phyloP scores from a whole-genome alignment of 2,113 vertebrate genomes.

The Phalacrocorax carbo region DNA sequence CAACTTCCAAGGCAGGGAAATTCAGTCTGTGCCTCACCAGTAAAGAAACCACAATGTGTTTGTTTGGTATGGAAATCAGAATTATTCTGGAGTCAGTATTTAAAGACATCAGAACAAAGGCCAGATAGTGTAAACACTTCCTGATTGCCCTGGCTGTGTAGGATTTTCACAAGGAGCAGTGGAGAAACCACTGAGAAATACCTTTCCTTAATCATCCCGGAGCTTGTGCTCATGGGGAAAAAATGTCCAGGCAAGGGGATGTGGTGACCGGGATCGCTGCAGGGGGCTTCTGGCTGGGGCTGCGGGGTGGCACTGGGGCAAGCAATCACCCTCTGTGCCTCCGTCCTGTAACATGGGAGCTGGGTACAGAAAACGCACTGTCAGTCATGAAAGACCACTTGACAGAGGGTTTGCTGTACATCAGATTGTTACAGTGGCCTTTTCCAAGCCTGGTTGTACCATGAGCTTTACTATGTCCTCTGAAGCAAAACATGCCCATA shows the following conservation, averaged over 20 bases:
- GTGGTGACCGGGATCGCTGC: neutral
- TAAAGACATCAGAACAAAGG: neutral
- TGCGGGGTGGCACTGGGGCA: neutral
- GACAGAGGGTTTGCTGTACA: neutral
- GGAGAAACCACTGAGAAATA: neutral
- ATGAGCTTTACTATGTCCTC: neutral
- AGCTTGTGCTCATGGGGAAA: neutral
- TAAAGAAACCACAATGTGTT: neutral
- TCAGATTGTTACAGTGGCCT: neutral
- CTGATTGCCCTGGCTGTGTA: neutral
- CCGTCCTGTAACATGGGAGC: neutral
- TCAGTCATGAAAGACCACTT: neutral
- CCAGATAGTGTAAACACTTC: neutral
- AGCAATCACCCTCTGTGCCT: neutral
- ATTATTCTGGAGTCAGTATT: neutral
- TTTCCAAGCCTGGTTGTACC: neutral
- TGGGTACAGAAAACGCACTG: neutral
- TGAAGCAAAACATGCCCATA: neutral
- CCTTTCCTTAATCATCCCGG: neutral
- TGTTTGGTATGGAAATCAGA: neutral
- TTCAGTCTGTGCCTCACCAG: neutral
- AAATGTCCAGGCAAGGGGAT: accelerated
- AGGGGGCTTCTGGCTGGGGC: neutral
- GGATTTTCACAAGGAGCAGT: neutral
- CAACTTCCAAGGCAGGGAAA: neutral